Evolutionary conservation across 2,888 invertebrate species (phyloP), one percentile per base, ranked within the genome.

Genomic region (Cerceris ruficornis): DNA sequence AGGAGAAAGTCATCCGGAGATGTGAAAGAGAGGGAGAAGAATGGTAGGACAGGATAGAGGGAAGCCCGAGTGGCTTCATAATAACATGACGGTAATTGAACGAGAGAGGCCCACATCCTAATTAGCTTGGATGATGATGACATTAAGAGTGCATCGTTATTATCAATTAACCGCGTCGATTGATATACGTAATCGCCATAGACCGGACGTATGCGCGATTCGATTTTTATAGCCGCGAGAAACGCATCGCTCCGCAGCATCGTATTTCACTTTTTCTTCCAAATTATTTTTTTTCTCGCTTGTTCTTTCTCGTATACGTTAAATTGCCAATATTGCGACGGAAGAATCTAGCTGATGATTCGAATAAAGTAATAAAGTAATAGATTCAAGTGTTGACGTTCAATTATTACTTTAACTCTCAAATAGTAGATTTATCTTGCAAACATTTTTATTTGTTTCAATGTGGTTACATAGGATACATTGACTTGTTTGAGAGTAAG

Each of bases 51-150:
- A 77, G 82, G 83, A 87, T 87, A 87, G 87, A 87, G 86, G 85
- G 85, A 86, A 83, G 81, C 83, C 83, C 79, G 82, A 88, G 88
- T 88, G 88, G 86, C 82, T 87, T 88, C 83, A 82, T 86, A 88
- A 89, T 89, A 87, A 88, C 85, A 88, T 86, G 87, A 87, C 83
- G 87, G 86, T 89, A 88, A 90, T 90, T 89, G 88, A 82, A 87
- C 88, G 82, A 85, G 86, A 88, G 87, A 85, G 82, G 80, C 81
- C 86, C 86, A 88, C 88, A 88, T 88, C 88, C 88, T 90, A 90
- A 90, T 90, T 90, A 89, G 82, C 83, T 60, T 78, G 79, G 82
- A 87, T 84, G 85, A 87, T 84, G 85, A 88, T 86, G 86, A 88
- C 86, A 86, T 88, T 88, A 88, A 88, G 88, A 89, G 87, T 82